A percentile compares a stretch with the other conserved stretches of the same genome.
phyloP scores from a whole-genome alignment of 2,888 invertebrate species.

The Hemistola chrysoprasaria region DNA sequence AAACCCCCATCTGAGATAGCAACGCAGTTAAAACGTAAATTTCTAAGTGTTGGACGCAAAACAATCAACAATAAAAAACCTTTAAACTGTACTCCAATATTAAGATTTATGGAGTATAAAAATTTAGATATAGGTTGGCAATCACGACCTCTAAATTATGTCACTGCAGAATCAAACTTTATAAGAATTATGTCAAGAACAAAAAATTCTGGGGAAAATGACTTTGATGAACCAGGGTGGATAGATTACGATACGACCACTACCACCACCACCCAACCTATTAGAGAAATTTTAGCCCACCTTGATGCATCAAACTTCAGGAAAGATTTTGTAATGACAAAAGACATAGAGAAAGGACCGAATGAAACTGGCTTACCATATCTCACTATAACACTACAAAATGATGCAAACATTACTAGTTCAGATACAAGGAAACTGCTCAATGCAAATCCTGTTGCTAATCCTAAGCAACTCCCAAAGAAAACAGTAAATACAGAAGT shows the following conservation, averaged over 20 bases:
- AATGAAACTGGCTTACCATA: neutral
- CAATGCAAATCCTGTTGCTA: slow-evolving; percentile 57
- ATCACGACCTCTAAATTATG: slow-evolving; percentile 29
- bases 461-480: slow-evolving; percentile 67
- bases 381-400: neutral
- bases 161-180: slow-evolving; percentile 37
- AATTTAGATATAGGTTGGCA: slow-evolving; percentile 58
- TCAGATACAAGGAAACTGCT: slow-evolving; percentile 34
- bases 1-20: slow-evolving; percentile 29
- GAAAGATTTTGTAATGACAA: neutral
- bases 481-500: slow-evolving; percentile 17
- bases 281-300: no score
- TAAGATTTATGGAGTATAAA: slow-evolving; percentile 62
- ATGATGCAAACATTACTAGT: neutral
- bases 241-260: slow-evolving; percentile 1
- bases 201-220: slow-evolving; percentile 24
- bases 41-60: slow-evolving; percentile 68
- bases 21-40: slow-evolving; percentile 57
- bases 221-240: slow-evolving; percentile 39
- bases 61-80: slow-evolving; percentile 51
- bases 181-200: slow-evolving; percentile 54
- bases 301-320: neutral
- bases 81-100: slow-evolving; percentile 55
- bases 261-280: no score
- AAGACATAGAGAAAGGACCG: neutral